phyloP scores from a whole-genome alignment of 2,888 invertebrate genomes.

The Diarsia rubi region DNA sequence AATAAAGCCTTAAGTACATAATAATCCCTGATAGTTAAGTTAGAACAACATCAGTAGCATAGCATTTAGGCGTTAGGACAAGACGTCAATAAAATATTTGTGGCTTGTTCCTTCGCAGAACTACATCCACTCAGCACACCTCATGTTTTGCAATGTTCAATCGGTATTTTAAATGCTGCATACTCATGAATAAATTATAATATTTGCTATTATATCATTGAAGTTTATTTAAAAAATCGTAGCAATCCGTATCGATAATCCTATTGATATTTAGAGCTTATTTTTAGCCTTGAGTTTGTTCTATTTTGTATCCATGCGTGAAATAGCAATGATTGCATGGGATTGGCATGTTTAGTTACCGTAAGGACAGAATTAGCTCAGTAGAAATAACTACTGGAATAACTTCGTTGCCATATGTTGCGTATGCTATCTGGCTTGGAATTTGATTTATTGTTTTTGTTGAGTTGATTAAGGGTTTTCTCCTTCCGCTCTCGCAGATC shows the following conservation, averaged over 20 bases:
- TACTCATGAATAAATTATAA: constrained; percentile 31
- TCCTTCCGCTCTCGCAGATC: too few species aligned
- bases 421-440: constrained; percentile 34
- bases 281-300: constrained; percentile 66
- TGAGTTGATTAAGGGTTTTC: not conserved
- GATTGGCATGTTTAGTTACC: constrained; percentile 71
- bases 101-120: constrained; percentile 32
- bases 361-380: constrained; percentile 71
- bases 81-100: constrained; percentile 49
- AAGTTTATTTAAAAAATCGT: constrained; percentile 34
- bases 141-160: constrained; percentile 38
- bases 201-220: not conserved
- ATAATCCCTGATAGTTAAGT: not conserved
- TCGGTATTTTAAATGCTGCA: constrained; percentile 35
- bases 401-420: constrained; percentile 63
- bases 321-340: constrained; percentile 77
- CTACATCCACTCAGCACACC: constrained; percentile 21
- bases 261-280: constrained; percentile 56
- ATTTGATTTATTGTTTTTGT: constrained; percentile 35
- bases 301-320: constrained; percentile 74
- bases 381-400: constrained; percentile 63
- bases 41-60: constrained; percentile 5
- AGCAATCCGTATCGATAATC: constrained; percentile 55
- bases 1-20: not conserved
- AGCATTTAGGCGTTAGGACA: not conserved